Evolutionary conservation across 2,113 vertebrate genomes (phyloP).

Genomic region (Mormyrus iriodes): DNA sequence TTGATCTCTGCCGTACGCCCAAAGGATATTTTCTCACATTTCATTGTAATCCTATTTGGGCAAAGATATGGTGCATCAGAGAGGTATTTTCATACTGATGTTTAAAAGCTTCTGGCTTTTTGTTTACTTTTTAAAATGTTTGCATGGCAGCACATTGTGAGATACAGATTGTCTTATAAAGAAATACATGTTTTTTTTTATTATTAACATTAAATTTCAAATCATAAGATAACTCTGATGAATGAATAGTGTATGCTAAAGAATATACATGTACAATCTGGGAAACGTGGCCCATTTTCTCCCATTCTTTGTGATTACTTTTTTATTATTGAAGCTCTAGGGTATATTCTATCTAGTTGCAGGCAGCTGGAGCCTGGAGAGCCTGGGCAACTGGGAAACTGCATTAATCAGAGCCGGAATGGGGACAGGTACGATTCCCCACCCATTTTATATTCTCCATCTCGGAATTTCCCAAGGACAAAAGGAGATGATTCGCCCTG

Average conservation of each 20-base stretch:
- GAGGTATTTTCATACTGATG: neutral
- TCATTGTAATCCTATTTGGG: slow-evolving; percentile 22
- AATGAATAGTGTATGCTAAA: neutral
- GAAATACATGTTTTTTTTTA: neutral
- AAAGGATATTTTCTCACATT: slow-evolving; percentile 9
- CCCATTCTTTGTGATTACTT: neutral
- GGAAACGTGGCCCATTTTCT: neutral
- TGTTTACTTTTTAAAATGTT: neutral
- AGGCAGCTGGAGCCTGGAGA: slow-evolving; percentile 56
- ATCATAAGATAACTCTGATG: neutral
- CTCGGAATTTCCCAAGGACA: slow-evolving; percentile 63
- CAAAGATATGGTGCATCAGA: neutral
- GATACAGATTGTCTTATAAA: neutral
- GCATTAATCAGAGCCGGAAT: slow-evolving; percentile 65
- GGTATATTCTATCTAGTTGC: slow-evolving; percentile 38
- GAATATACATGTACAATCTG: neutral
- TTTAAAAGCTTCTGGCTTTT: neutral
- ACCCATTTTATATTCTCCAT: slow-evolving; percentile 50
- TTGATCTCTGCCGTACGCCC: slow-evolving; percentile 12
- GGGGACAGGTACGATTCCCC: slow-evolving; percentile 55
- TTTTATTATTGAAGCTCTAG: slow-evolving; percentile 36
- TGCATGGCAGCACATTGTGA: neutral
- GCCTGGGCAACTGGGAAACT: slow-evolving; percentile 53
- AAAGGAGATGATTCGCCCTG: slow-evolving; percentile 49
- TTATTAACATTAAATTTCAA: neutral